Conservation (phyloP, 2,888 invertebrate species). For the Drosophila cyrtoloma region DNA sequence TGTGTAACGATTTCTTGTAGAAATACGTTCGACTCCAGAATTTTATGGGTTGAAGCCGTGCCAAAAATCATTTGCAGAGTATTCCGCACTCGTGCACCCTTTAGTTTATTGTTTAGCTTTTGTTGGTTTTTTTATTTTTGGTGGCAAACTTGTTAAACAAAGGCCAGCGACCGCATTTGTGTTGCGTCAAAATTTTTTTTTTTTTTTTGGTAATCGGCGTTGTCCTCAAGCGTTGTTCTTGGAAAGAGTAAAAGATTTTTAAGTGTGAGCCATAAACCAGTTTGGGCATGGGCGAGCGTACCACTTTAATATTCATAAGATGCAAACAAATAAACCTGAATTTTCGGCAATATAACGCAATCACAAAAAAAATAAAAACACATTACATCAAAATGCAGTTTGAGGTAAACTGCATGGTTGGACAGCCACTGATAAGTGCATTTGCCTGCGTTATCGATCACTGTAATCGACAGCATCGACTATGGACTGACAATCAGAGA, state of each 20-base stretch:
- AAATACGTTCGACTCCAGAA: background rate
- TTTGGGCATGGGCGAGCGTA: slow-evolving; percentile 50
- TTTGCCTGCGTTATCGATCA: slow-evolving; percentile 44
- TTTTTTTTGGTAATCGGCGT: slow-evolving; percentile 51
- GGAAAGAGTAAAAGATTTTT: slow-evolving; percentile 76
- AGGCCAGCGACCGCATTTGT: slow-evolving; percentile 75
- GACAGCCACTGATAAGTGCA: slow-evolving; percentile 38
- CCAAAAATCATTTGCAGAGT: slow-evolving; percentile 15
- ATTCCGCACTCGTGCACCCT: background rate
- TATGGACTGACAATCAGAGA: slow-evolving; percentile 17
- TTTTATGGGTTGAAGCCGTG: background rate
- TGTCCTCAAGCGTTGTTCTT: slow-evolving; percentile 68
- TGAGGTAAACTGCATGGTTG: slow-evolving; percentile 46
- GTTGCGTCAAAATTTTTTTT: slow-evolving; percentile 69
- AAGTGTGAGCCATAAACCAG: slow-evolving; percentile 62
- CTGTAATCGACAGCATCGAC: slow-evolving; percentile 39
- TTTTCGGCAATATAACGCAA: slow-evolving; percentile 17
- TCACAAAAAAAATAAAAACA: slow-evolving; percentile 13
- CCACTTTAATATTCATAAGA: slow-evolving; percentile 70
- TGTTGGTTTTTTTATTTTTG: slow-evolving; percentile 19
- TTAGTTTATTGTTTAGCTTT: background rate
- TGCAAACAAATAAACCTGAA: slow-evolving; percentile 66
- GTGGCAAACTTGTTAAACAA: slow-evolving; percentile 77
- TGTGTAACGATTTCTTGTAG: background rate
- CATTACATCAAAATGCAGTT: slow-evolving; percentile 55